A percentile compares a stretch with the other conserved stretches of the same genome.
These are phyloP conservation scores for Dicranocentrus wangi DNA, from an alignment of 2,888 invertebrate species.

Conservation along the genomic window DNA sequence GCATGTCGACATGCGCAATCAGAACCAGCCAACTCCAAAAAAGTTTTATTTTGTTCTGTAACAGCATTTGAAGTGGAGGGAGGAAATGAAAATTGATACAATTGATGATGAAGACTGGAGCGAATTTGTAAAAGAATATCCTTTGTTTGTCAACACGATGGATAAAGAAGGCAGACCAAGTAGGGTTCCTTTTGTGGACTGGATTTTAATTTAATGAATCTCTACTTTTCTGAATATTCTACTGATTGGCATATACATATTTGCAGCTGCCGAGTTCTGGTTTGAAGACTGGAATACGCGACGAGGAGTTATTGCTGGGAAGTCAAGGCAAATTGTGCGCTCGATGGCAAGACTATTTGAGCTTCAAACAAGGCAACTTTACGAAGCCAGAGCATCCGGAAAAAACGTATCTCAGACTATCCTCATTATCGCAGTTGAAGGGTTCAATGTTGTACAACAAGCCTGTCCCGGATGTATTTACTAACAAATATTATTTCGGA, in stretches of 20 bases:
- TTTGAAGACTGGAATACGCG: not conserved
- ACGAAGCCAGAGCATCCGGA: not conserved
- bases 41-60: not conserved
- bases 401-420: not conserved
- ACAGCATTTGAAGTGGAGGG: constrained; percentile 24
- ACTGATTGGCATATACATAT: not conserved
- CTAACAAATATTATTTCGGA: not conserved
- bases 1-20: too few species aligned
- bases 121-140: not conserved
- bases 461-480: not conserved
- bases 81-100: constrained; percentile 2
- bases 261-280: constrained; percentile 8
- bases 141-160: not conserved
- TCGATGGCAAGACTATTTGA: not conserved
- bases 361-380: not conserved
- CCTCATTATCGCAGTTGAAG: not conserved
- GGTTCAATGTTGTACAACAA: not conserved
- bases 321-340: not conserved
- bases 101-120: constrained; percentile 15
- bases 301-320: not conserved
- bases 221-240: not conserved
- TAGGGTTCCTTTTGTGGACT: not conserved
- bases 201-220: not conserved
- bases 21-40: not conserved
- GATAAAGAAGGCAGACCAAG: constrained; percentile 21